A percentile compares a stretch with the other conserved stretches of the same genome.
Evolutionary conservation across 2,797 vertebrate genomes (phyloP).

Genomic region (Betta splendens): DNA sequence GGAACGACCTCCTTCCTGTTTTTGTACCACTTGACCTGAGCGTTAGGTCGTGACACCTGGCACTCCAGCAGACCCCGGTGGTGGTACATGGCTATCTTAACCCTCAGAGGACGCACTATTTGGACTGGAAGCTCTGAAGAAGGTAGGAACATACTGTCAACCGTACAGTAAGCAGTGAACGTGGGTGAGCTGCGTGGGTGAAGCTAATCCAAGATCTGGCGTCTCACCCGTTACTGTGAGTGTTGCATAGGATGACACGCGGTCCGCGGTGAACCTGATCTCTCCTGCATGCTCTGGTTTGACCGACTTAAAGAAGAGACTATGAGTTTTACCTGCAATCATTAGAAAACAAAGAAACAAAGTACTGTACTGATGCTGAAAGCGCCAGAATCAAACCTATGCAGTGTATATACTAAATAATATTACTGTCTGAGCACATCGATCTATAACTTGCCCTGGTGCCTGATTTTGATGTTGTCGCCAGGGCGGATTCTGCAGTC

Average conservation of each 20-base stretch:
- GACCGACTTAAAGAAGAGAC: slow-evolving; percentile 83
- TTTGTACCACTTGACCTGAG: slow-evolving; percentile 91
- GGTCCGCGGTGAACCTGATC: slow-evolving; percentile 91
- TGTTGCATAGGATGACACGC: slow-evolving; percentile 86
- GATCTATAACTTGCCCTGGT: slow-evolving; percentile 82
- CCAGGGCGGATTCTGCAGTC: slow-evolving; percentile 83
- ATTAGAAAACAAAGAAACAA: slow-evolving; percentile 19
- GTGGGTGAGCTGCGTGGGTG: background rate
- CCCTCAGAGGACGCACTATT: slow-evolving; percentile 88
- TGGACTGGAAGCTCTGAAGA: slow-evolving; percentile 89
- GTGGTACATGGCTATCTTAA: slow-evolving; percentile 94
- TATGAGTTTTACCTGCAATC: slow-evolving; percentile 85
- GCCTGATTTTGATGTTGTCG: slow-evolving; percentile 89
- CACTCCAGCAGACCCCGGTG: slow-evolving; percentile 92
- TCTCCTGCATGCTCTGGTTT: slow-evolving; percentile 88
- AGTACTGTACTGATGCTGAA: background rate
- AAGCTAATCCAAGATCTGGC: background rate
- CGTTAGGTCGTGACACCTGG: slow-evolving; percentile 90
- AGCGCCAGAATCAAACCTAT: background rate
- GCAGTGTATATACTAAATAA: no score
- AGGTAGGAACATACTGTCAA: background rate
- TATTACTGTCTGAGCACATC: background rate
- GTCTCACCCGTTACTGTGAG: slow-evolving; percentile 88
- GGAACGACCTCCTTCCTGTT: slow-evolving; percentile 79
- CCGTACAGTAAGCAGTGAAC: background rate